Base-by-base conservation (phyloP, 2,888 invertebrate species). In the Drosophila flavopinicola region DNA sequence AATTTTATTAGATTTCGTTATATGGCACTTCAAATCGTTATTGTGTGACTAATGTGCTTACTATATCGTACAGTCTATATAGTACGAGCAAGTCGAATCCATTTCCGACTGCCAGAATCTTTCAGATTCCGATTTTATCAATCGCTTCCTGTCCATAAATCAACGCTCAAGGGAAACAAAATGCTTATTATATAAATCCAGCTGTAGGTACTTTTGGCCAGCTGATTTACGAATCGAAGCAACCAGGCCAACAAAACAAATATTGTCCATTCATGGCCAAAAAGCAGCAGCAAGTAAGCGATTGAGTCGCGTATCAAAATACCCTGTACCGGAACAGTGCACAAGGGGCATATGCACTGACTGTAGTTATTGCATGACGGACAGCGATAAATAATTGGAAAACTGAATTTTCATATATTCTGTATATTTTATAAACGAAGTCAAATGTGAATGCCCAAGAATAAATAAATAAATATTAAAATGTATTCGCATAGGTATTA, bases 201-300 rank as follows among this genome's bases (percentile, higher is more conserved):
- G 52, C 20, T 44, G 24, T 41, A 37, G 44, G 47, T 37, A 25
- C 30, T 32, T 15, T 64, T 73, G 54, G 60, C 42, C 60, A 57
- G 51, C 52, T 59, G 72, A 68, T 56, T 59, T 39, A 41, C 44
- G 65, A 59, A 44, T 39, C 58, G 6, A 42, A 67, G 35, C 49
- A 63, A 67, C 37, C 47, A 51, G 61, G 59, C 69, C 42, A 75
- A 75, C 42, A 54, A 48, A 64, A 77, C 75, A 78, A 68, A 61
- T 58, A 66, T 23, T 60, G 53, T 42, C 47, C 77, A 79, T 79
- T 79, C 79, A 78, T 66, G 52, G 63, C 39, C 53, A 53, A 65
- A 30, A 48, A n/a, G n/a, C n/a, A n/a, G 54, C 41, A 15, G 23
- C 9, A 33, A 37, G 49, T 47, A 41, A 53, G 47, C 54, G 39